A percentile compares a stretch with the other conserved stretches of the same genome.
Conservation (phyloP, 2,888 invertebrate genomes). For the Arge pagana region DNA sequence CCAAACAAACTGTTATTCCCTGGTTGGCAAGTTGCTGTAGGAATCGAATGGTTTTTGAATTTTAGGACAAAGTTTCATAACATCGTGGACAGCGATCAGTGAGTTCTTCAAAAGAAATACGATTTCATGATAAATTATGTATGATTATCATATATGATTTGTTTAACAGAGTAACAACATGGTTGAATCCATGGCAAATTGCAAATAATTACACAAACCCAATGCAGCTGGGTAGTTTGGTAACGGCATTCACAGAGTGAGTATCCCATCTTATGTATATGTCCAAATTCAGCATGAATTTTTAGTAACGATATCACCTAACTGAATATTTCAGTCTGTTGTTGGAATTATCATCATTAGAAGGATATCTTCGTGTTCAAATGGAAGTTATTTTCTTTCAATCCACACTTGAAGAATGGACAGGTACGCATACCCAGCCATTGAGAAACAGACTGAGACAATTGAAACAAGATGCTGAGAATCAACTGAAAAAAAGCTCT, state of each 20-base stretch:
- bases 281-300: background rate
- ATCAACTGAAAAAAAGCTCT: slow-evolving; percentile 60
- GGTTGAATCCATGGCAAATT: slow-evolving; percentile 76
- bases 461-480: slow-evolving; percentile 61
- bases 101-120: slow-evolving; percentile 41
- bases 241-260: slow-evolving; percentile 65
- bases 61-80: slow-evolving; percentile 60
- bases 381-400: slow-evolving; percentile 63
- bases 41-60: slow-evolving; percentile 62
- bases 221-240: slow-evolving; percentile 66
- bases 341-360: slow-evolving; percentile 61
- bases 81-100: slow-evolving; percentile 64
- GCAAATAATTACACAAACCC: slow-evolving; percentile 68
- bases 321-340: slow-evolving; percentile 56
- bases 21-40: slow-evolving; percentile 58
- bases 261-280: slow-evolving; percentile 41
- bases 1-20: slow-evolving; percentile 56
- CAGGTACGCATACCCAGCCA: slow-evolving; percentile 64
- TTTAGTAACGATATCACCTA: slow-evolving; percentile 14
- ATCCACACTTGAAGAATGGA: slow-evolving; percentile 67
- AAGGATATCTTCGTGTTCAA: slow-evolving; percentile 61
- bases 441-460: slow-evolving; percentile 60
- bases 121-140: background rate
- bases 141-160: slow-evolving; percentile 24
- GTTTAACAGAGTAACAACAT: slow-evolving; percentile 65